Evolutionary conservation across 2,797 vertebrate genomes (phyloP).

Genomic region (Neosalanx taihuensis): DNA sequence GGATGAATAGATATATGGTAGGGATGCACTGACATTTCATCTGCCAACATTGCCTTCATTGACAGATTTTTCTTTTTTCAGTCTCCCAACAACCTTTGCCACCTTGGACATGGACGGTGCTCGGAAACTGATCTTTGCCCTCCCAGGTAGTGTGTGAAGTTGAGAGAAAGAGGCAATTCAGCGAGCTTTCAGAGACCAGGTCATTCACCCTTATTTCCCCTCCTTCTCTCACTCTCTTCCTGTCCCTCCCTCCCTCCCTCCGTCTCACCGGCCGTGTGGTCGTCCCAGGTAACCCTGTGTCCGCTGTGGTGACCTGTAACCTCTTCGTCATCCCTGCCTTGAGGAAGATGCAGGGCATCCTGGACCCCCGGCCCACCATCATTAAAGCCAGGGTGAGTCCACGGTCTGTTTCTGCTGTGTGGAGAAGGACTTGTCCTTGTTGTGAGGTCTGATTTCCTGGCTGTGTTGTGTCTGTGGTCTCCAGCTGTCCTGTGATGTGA

Average conservation of each 20-base stretch:
- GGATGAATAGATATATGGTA: background rate
- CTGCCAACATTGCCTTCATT: background rate
- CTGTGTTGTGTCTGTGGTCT: conserved; percentile 24
- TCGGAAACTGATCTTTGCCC: conserved; percentile 98
- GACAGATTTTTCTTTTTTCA: conserved; percentile 49
- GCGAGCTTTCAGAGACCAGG: conserved; percentile 44
- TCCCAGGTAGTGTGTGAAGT: conserved; percentile 90
- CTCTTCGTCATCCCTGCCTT: conserved; percentile 98
- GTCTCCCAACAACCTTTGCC: conserved; percentile 97
- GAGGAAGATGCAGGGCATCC: conserved; percentile 99
- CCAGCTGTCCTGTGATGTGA: conserved; percentile 96
- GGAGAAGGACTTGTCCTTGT: too few relatives aligned
- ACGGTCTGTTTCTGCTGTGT: too few relatives aligned
- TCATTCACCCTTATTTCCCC: conserved; percentile 55
- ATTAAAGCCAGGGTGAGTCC: conserved; percentile 88
- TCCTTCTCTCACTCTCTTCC: background rate
- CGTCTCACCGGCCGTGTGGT: conserved; percentile 11
- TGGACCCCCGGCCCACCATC: conserved; percentile 97
- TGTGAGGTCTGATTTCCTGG: conserved; percentile 65
- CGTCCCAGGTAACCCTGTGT: conserved; percentile 92
- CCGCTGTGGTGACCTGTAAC: conserved; percentile 98
- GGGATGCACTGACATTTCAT: too few relatives aligned
- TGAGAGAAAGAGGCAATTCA: conserved; percentile 75
- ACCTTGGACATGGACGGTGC: conserved; percentile 93
- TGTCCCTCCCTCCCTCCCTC: background rate